Evolutionary conservation across 2,888 invertebrate species (phyloP).

Genomic region (Gymnoscelis rufifasciata): DNA sequence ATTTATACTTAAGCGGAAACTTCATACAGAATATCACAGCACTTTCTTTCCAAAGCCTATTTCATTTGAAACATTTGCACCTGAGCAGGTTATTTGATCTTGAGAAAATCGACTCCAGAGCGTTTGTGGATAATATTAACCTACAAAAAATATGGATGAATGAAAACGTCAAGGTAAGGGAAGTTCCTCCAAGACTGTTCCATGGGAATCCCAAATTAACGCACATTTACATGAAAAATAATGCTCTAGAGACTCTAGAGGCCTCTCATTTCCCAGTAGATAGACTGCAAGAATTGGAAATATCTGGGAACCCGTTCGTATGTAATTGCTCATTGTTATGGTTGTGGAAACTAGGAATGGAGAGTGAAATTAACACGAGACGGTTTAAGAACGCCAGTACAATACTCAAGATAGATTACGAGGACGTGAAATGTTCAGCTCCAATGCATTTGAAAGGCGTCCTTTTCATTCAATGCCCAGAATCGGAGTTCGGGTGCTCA

Average conservation of each 20-base stretch:
- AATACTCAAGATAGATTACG: conserved; percentile 76
- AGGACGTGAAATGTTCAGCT: conserved; percentile 78
- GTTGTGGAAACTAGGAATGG: conserved; percentile 86
- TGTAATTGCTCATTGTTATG: conserved; percentile 93
- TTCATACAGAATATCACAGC: conserved; percentile 85
- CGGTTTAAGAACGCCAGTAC: conserved; percentile 58
- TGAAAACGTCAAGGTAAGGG: conserved; percentile 85
- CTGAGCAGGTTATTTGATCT: conserved; percentile 84
- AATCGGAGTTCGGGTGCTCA: conserved; percentile 82
- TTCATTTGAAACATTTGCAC: conserved; percentile 86
- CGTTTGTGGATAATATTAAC: conserved; percentile 91
- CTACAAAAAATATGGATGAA: conserved; percentile 88
- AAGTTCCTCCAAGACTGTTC: conserved; percentile 89
- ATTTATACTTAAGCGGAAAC: conserved; percentile 88
- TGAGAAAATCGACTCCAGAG: conserved; percentile 85
- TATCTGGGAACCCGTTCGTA: conserved; percentile 90
- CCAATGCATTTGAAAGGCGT: conserved; percentile 77
- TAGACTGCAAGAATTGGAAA: conserved; percentile 84
- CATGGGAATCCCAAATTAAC: conserved; percentile 89
- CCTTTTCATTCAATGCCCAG: conserved; percentile 78
- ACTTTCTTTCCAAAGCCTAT: conserved; percentile 90
- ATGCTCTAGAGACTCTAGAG: conserved; percentile 86
- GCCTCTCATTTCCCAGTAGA: conserved; percentile 91
- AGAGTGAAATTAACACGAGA: conserved; percentile 60
- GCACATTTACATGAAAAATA: conserved; percentile 86